Evolutionary conservation across 2,888 invertebrate species (phyloP), one percentile per base, ranked within the genome.

Genomic region (Byasa hedistus): DNA sequence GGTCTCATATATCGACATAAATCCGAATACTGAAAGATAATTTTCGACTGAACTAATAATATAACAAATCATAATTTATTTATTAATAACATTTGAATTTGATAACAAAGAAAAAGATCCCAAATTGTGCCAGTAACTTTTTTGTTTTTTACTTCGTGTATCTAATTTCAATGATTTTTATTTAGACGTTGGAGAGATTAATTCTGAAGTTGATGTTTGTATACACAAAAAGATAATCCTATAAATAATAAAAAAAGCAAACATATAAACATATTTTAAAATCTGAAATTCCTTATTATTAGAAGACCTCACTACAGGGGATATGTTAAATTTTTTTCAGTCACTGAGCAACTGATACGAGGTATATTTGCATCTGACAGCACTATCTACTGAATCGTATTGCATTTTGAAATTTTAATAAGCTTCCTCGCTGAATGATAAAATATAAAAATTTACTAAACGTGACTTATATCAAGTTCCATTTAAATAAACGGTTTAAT

Each of bases 281-380:
- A 17, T 44, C 15, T 44, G 17, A 15, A 19, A 44, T 3, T 4
- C 2, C 19, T 19, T 44, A 44, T 17, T 44, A 19, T 44, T 0
- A 44, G 44, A 48, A 21, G 44, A 57, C 51, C 51, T 51, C 21
- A 51, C 32, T 21, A 24, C n/a, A 57, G 61, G 23, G 23, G 36
- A 27, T 32, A 24, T 32, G 57, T 61, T 57, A n/a, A 17, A 57
- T 22, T 60, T 61, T 65, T 65, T 61, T 56, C 56, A 61, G 61
- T 65, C 60, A 65, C 65, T 51, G 61, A 56, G 57, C 65, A 61
- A 3, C 65, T 52, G 61, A 61, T 61, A 52, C 61, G 60, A 23
- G 57, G 57, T 39, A 61, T 24, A 57, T 65, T 61, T 65, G 65
- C 65, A 65, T 57, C 52, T 61, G 65, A 65, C 61, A 65, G 61